Conservation (phyloP, 2,888 invertebrate genomes). For the Stegana nigrithorax region DNA sequence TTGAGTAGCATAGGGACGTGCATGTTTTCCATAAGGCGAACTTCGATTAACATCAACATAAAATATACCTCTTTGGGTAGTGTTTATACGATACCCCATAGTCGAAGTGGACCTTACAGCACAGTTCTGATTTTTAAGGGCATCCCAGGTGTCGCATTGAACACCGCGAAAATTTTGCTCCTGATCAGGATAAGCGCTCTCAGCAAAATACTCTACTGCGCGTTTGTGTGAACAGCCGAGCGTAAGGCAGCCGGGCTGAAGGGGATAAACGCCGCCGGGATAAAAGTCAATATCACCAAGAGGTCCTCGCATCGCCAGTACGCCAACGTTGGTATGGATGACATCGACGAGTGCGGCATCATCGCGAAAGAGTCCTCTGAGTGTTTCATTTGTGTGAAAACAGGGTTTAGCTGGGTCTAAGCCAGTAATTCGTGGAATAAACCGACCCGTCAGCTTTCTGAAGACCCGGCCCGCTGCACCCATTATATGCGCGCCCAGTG, state of each 20-base stretch:
- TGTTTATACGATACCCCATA: constrained; percentile 56
- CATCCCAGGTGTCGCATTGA: constrained; percentile 52
- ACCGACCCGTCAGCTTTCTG: constrained; percentile 47
- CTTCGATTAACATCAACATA: constrained; percentile 55
- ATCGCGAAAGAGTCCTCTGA: constrained; percentile 53
- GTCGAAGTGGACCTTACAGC: constrained; percentile 25
- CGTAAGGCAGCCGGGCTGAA: constrained; percentile 57
- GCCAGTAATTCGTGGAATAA: constrained; percentile 62
- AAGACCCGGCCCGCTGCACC: constrained; percentile 63
- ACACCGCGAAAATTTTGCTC: constrained; percentile 52
- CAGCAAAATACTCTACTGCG: constrained; percentile 59
- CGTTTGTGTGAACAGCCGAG: constrained; percentile 60
- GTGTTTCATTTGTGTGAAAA: constrained; percentile 51
- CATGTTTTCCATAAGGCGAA: constrained; percentile 52
- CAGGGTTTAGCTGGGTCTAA: constrained; percentile 67
- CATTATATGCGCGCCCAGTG: constrained; percentile 66
- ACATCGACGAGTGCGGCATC: constrained; percentile 64
- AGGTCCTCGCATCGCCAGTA: constrained; percentile 57
- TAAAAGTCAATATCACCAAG: constrained; percentile 65
- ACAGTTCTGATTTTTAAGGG: constrained; percentile 47
- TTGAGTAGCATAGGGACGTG: too few species aligned
- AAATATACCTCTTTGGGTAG: constrained; percentile 54
- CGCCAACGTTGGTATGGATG: constrained; percentile 62
- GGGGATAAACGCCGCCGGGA: constrained; percentile 57
- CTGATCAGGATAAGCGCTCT: constrained; percentile 58